phyloP scores from a whole-genome alignment of 2,113 vertebrate genomes.

The Hemicordylus capensis region DNA sequence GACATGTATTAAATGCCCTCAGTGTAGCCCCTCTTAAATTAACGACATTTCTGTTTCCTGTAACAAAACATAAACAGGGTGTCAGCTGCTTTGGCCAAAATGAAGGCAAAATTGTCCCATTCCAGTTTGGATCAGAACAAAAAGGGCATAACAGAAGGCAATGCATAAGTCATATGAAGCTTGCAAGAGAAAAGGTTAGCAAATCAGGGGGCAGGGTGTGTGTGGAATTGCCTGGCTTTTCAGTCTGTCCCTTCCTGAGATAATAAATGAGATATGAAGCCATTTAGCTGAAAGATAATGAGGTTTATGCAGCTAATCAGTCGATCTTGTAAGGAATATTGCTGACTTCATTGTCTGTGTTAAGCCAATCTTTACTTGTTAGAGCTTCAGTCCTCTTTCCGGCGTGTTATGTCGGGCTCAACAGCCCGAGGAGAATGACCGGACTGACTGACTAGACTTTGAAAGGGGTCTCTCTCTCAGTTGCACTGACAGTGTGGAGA shows the following conservation, averaged over 20 bases:
- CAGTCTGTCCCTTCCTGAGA: slow-evolving; percentile 44
- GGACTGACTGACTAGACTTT: slow-evolving; percentile 25
- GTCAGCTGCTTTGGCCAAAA: neutral
- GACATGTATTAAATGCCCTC: neutral
- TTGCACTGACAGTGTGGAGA: neutral
- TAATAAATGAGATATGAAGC: slow-evolving; percentile 67
- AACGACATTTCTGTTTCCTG: neutral
- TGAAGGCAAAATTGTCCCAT: neutral
- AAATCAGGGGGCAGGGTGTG: no score
- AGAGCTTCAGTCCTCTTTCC: slow-evolving; percentile 34
- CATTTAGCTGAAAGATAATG: slow-evolving; percentile 65
- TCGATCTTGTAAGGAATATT: slow-evolving; percentile 67
- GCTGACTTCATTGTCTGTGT: slow-evolving; percentile 61
- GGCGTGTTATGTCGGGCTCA: slow-evolving; percentile 26
- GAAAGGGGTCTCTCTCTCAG: slow-evolving; percentile 12
- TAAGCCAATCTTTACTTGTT: slow-evolving; percentile 58
- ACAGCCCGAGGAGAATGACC: slow-evolving; percentile 30
- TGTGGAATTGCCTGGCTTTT: slow-evolving; percentile 32
- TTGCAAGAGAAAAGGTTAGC: slow-evolving; percentile 26
- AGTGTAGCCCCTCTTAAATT: neutral
- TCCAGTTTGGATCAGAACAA: neutral
- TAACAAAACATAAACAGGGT: neutral
- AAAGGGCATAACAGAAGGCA: slow-evolving; percentile 14
- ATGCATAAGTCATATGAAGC: slow-evolving; percentile 22
- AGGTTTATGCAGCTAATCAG: slow-evolving; percentile 64